Evolutionary conservation across 2,888 invertebrate species (phyloP).

Genomic region (Drosophila parthenogenetica): DNA sequence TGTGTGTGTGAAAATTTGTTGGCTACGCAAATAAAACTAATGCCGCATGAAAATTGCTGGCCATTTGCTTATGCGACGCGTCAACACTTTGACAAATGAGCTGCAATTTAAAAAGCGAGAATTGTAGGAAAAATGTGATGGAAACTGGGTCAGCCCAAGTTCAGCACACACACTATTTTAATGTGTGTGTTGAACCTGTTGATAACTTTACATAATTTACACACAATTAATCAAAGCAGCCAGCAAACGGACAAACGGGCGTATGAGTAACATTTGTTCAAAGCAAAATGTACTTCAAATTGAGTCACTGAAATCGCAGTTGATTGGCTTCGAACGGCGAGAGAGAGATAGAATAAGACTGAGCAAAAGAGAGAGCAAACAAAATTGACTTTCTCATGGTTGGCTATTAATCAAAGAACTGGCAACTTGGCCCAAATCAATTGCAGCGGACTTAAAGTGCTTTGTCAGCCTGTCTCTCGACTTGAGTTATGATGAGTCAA

Average conservation of each 20-base stretch:
- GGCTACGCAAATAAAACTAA: constrained; percentile 60
- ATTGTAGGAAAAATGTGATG: too few species aligned
- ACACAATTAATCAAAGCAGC: constrained; percentile 64
- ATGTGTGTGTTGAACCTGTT: constrained; percentile 27
- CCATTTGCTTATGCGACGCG: constrained; percentile 59
- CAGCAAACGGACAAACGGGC: constrained; percentile 14
- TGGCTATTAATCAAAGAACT: constrained; percentile 65
- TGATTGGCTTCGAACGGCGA: constrained; percentile 20
- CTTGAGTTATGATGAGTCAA: constrained; percentile 72
- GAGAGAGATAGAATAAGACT: too few species aligned
- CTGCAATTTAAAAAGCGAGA: constrained; percentile 19
- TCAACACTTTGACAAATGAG: constrained; percentile 72
- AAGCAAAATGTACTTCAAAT: constrained; percentile 19
- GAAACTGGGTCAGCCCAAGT: constrained; percentile 5
- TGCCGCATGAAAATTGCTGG: constrained; percentile 68
- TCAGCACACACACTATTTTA: constrained; percentile 4
- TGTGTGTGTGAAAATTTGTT: constrained; percentile 40
- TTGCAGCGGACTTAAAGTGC: constrained; percentile 57
- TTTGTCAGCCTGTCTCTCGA: constrained; percentile 64
- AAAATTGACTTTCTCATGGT: constrained; percentile 38
- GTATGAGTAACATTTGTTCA: constrained; percentile 36
- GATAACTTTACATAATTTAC: constrained; percentile 55
- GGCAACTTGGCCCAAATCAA: constrained; percentile 62
- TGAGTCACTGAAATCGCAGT: constrained; percentile 10
- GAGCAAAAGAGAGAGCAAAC: not conserved